Percentiles rank a stretch among this genome's conserved stretches.
Conservation (phyloP, 2,888 invertebrate genomes). For the Oeneis ivallda region DNA sequence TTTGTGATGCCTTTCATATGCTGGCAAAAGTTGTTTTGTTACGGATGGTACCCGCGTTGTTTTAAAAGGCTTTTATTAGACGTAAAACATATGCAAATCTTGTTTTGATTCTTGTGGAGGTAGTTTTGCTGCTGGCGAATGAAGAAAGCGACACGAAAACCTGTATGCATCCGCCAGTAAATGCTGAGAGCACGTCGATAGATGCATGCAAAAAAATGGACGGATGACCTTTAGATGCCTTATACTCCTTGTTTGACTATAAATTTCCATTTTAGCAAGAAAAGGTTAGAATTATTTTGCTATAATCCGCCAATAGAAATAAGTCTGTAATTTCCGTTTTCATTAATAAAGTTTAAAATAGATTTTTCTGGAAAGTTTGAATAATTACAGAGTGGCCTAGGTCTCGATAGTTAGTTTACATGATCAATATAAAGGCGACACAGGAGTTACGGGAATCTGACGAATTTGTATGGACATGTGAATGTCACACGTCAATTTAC, state of each 20-base stretch:
- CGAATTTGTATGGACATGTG: no score
- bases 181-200: slow-evolving; percentile 47
- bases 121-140: slow-evolving; percentile 47
- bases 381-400: no score
- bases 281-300: background rate
- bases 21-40: background rate
- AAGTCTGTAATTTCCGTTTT: no score
- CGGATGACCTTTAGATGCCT: slow-evolving; percentile 4
- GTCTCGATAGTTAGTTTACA: no score
- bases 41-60: background rate
- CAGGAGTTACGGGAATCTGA: no score
- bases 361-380: no score
- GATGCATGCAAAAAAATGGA: slow-evolving; percentile 20
- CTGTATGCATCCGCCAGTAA: slow-evolving; percentile 57
- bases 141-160: slow-evolving; percentile 74
- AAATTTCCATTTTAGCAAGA: background rate
- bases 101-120: slow-evolving; percentile 33
- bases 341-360: no score
- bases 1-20: background rate
- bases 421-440: no score
- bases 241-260: background rate
- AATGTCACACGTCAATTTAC: no score
- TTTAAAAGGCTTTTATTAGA: slow-evolving; percentile 4
- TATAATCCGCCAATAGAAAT: no score
- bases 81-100: slow-evolving; percentile 43